Percentiles rank a stretch among this genome's conserved stretches.
phyloP scores from a whole-genome alignment of 2,797 vertebrate species.

The Acridotheres tristis region DNA sequence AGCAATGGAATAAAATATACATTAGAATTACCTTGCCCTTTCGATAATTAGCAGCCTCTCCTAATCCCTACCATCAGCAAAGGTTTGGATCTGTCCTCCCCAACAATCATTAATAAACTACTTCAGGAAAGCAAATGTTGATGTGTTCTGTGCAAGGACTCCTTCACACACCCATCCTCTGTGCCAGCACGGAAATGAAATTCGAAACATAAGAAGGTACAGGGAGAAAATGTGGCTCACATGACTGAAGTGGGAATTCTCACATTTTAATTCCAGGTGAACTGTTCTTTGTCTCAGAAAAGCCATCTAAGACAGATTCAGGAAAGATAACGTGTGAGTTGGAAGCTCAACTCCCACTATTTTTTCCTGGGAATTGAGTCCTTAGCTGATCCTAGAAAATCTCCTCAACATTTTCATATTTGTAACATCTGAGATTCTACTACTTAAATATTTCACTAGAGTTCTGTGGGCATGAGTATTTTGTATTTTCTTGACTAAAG shows the following conservation, averaged over 20 bases:
- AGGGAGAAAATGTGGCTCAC: background rate
- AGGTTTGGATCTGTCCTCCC: background rate
- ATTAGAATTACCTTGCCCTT: background rate
- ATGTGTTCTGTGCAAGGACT: background rate
- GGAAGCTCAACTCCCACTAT: conserved; percentile 33
- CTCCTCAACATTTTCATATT: conserved; percentile 7
- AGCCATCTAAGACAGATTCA: background rate
- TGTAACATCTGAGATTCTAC: background rate
- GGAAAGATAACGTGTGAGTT: background rate
- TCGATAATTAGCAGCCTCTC: background rate
- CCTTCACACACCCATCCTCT: background rate
- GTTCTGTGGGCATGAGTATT: background rate
- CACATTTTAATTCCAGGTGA: background rate
- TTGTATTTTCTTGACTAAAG: background rate
- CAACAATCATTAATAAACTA: background rate
- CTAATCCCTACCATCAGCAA: background rate
- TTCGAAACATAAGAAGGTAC: background rate
- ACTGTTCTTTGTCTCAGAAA: background rate
- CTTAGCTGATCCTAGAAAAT: conserved; percentile 6
- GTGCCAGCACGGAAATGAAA: background rate
- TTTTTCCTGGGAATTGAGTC: background rate
- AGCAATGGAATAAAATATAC: background rate
- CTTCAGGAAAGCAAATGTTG: background rate
- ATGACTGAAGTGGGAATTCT: background rate
- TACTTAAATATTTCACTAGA: background rate